Conservation (phyloP, 2,888 invertebrate genomes). For the Cataglyphis livida region DNA sequence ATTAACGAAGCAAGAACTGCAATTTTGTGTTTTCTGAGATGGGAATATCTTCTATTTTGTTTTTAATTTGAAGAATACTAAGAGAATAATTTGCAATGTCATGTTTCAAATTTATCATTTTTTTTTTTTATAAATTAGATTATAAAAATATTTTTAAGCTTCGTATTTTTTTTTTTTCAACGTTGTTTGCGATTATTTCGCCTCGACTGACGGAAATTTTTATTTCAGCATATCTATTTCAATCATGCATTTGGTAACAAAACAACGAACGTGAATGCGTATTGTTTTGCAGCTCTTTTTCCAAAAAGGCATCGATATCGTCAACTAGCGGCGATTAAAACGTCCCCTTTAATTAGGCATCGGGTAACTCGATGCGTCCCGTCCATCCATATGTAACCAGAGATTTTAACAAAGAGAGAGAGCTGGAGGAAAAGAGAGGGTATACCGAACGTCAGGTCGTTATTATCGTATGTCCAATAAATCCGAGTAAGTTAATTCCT, state of each 20-base stretch:
- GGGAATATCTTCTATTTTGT: background rate
- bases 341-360: constrained; percentile 64
- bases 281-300: constrained; percentile 38
- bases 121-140: background rate
- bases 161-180: background rate
- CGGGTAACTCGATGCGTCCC: constrained; percentile 59
- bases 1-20: background rate
- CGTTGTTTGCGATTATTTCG: background rate
- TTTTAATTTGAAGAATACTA: background rate
- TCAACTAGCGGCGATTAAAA: constrained; percentile 48
- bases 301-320: constrained; percentile 50
- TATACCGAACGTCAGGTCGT: constrained; percentile 59
- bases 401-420: constrained; percentile 61
- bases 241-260: background rate
- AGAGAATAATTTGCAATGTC: background rate
- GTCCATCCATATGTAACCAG: constrained; percentile 70
- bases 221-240: background rate
- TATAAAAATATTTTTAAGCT: background rate
- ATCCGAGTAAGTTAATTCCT: constrained; percentile 71
- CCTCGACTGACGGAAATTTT: background rate
- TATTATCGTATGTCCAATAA: constrained; percentile 63
- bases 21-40: background rate
- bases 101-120: too few species aligned
- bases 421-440: background rate
- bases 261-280: background rate